Evolutionary conservation across 2,888 invertebrate species (phyloP).

Genomic region (Melanostoma scalare): DNA sequence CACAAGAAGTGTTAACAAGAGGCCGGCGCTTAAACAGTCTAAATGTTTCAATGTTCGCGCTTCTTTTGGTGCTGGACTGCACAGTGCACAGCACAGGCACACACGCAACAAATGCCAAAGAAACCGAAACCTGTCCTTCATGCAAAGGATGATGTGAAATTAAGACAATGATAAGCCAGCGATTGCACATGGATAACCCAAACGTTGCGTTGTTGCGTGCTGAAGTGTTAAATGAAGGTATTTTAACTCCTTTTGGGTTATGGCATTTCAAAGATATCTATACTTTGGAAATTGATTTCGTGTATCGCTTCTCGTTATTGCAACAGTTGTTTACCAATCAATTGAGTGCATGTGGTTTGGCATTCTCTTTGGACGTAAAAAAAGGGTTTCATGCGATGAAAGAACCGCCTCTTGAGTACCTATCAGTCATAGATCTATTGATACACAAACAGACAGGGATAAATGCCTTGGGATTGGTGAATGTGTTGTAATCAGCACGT

Average conservation of each 20-base stretch:
- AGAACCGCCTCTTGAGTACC: constrained; percentile 22
- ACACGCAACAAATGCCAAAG: constrained; percentile 54
- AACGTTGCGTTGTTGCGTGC: constrained; percentile 56
- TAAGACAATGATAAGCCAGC: constrained; percentile 43
- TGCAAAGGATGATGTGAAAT: constrained; percentile 34
- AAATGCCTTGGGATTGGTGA: constrained; percentile 12
- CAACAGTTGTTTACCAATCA: constrained; percentile 55
- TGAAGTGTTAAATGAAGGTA: constrained; percentile 56
- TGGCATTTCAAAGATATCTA: constrained; percentile 33
- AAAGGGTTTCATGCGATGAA: constrained; percentile 35
- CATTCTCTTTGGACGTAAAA: not conserved
- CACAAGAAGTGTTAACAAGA: constrained; percentile 50
- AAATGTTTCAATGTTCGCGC: constrained; percentile 24
- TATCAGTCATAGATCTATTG: constrained; percentile 47
- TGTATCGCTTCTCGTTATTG: constrained; percentile 30
- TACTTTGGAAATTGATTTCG: constrained; percentile 37
- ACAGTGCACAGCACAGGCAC: not conserved
- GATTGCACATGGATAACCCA: constrained; percentile 52
- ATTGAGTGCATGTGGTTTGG: constrained; percentile 36
- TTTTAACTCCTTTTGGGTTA: constrained; percentile 28
- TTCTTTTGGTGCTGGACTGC: not conserved
- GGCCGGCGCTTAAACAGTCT: constrained; percentile 53
- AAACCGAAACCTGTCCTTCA: constrained; percentile 29
- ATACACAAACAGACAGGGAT: constrained; percentile 11
- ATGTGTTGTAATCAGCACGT: constrained; percentile 52